Base-by-base conservation (phyloP, 2,113 vertebrate species). In the Micronycteris hirsuta region DNA sequence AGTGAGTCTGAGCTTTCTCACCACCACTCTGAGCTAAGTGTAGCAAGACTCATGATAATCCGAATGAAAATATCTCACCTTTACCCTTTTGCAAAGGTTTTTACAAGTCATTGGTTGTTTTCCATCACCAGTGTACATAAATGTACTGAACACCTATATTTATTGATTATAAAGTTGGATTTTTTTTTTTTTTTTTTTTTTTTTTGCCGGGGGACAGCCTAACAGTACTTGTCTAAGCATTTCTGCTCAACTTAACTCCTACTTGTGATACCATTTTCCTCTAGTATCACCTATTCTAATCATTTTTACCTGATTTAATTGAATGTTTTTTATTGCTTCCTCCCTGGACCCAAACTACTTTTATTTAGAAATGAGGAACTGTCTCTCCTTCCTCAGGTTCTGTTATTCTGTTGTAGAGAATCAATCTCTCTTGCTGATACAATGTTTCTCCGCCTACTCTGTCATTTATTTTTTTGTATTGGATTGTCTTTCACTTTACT, bases 401-500 rank as follows among this genome's bases (percentile, higher is more conserved):
- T 70, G 31, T 84, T 31, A n/a, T 94, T 96, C 71, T 92, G 43
- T 90, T 58, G 54, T 16, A 31, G 93, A 67, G 84, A 96, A 97
- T 88, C 3, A 97, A 85, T 96, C 91, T 97, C 22, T 90, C 83
- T 89, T 89, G n/a, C 96, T 91, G 17, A 74, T 73, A 43, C 20
- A 65, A 36, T 68, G 94, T 93, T 96, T 96, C 88, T 95, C 95
- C 86, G 67, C 14, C 65, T 86, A 4, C 54, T 92, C 82, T 14
- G 0, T 68, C 54, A 86, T 89, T 45, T 89, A 93, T 96, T 97
- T 41, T 97, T 97, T 87, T 78, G 84, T 95, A 96, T 58, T 87
- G 26, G 36, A 41, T 91, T 96, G 65, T 94, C 87, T 97, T 87
- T 91, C 80, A 1, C 76, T 92, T 78, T 84, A 94, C 86, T 97